Percentiles rank a stretch among this genome's conserved stretches.
Evolutionary conservation across 2,888 invertebrate species (phyloP).

Genomic region (Drosophila cognata): DNA sequence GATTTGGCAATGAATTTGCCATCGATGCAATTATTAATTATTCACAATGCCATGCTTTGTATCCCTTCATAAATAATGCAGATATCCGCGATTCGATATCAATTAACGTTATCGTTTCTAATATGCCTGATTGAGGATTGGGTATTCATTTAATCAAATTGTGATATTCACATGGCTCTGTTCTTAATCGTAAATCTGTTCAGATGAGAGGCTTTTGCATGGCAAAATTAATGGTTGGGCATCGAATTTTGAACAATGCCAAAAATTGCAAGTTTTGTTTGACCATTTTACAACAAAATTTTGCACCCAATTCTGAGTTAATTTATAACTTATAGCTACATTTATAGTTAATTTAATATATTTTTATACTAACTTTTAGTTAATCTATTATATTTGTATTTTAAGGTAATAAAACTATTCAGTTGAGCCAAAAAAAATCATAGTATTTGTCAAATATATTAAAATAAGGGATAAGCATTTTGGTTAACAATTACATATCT

Average conservation of each 20-base stretch:
- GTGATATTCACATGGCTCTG: not conserved
- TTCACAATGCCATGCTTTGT: not conserved
- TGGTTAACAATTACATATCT: not conserved
- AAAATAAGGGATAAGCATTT: not conserved
- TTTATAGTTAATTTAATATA: not conserved
- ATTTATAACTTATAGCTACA: not conserved
- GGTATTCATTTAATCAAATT: not conserved
- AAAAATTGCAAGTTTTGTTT: not conserved
- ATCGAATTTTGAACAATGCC: not conserved
- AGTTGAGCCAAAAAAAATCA: not conserved
- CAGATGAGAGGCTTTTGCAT: not conserved
- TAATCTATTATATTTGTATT: not conserved
- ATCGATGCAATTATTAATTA: slow-evolving; percentile 17
- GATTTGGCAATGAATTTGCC: not conserved
- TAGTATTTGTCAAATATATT: not conserved
- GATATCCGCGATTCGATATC: not conserved
- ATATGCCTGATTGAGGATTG: not conserved
- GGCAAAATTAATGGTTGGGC: not conserved
- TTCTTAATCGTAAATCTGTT: too few species aligned
- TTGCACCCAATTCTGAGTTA: not conserved
- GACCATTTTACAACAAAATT: not conserved
- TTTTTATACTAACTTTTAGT: not conserved
- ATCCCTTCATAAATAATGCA: not conserved
- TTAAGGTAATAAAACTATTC: not conserved
- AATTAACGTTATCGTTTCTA: not conserved